Evolutionary conservation across 2,888 invertebrate species (phyloP), one percentile per base, ranked within the genome.

Genomic region (Eupithecia insigniata): DNA sequence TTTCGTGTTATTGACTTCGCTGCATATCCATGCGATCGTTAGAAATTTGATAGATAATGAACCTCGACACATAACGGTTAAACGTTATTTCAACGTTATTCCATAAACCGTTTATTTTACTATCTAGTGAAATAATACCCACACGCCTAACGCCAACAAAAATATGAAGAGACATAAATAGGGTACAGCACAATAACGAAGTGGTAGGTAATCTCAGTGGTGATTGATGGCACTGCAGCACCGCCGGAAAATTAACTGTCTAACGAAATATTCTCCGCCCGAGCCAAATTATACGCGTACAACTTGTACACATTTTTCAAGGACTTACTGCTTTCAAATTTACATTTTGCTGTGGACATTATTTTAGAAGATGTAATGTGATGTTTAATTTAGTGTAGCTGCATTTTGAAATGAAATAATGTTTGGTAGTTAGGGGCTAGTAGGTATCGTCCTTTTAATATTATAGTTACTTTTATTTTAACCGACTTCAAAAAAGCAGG

Each of bases 161-260:
- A 66, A 67, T 67, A 71, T 51, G 30, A 66, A 10, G 22, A 14
- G n/a, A 12, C 46, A 22, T 66, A 34, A 22, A 58, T 65, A 67
- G 58, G 76, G 67, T 67, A 66, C 61, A 69, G 74, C 67, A 66
- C 67, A 70, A 67, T 73, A 61, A 71, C 61, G 36, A 30, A 61
- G 67, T 28, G 69, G 76, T 73, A 73, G 67, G 81, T 84, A 84
- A 85, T 85, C 81, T 81, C 79, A 72, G 78, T 67, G 77, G 76
- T 85, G 87, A 86, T 85, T 84, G 84, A 85, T 86, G 85, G 81
- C 73, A 70, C 79, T 81, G 82, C 85, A 83, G 77, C 82, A 78
- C 72, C 81, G 77, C 78, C 70, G 77, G 78, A 76, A 82, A 84
- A 86, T 86, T 85, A 85, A 84, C 83, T 83, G 84, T 82, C 83